phyloP scores from a whole-genome alignment of 2,113 vertebrate genomes.

The Columba livia region DNA sequence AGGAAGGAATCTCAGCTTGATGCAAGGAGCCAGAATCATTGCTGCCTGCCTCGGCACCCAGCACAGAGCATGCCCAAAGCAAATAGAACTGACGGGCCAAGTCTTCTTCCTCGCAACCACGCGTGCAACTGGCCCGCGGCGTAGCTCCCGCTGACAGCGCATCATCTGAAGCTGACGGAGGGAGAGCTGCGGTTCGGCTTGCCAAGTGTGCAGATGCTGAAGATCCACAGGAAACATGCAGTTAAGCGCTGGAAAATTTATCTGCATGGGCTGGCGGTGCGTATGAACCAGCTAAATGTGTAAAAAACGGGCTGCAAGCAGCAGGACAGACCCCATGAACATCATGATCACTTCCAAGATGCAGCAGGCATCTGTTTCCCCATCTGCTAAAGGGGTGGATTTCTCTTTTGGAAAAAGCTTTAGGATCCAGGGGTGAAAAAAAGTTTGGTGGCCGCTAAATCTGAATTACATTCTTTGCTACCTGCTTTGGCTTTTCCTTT shows the following conservation, averaged over 20 bases:
- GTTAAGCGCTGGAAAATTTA: background rate
- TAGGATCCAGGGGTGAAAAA: background rate
- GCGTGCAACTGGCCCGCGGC: accelerated
- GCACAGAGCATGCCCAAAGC: background rate
- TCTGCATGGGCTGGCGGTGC: background rate
- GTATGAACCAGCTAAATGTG: background rate
- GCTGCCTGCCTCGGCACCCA: background rate
- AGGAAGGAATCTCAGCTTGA: background rate
- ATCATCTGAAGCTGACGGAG: background rate
- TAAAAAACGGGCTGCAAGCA: background rate
- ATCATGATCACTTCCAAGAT: background rate
- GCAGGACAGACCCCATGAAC: background rate
- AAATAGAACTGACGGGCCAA: background rate
- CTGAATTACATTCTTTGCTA: background rate
- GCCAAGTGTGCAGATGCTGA: background rate
- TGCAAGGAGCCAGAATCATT: accelerated
- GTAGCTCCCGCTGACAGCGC: background rate
- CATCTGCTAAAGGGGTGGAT: background rate
- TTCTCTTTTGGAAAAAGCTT: background rate
- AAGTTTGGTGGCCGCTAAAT: background rate
- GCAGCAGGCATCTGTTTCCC: background rate
- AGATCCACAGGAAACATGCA: background rate
- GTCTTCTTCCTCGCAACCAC: background rate
- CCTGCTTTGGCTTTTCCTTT: background rate
- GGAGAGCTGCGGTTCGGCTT: background rate